Percentiles rank a stretch among this genome's conserved stretches.
phyloP scores from a whole-genome alignment of 37 sponge, comb jelly and placozoan species.

The Agelas oroides region DNA sequence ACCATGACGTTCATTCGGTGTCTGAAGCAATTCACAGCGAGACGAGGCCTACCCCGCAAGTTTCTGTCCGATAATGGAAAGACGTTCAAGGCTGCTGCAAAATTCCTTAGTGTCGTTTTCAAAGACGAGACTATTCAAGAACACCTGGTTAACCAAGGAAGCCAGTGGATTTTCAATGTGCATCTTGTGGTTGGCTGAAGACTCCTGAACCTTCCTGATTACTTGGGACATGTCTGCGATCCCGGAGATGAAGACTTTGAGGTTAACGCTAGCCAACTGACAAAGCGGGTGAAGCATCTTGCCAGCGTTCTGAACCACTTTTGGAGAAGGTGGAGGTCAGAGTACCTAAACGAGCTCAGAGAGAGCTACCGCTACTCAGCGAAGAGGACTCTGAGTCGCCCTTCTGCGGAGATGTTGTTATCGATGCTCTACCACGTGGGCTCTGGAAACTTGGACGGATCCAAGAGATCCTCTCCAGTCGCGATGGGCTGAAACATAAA shows the following conservation, averaged over 20 bases:
- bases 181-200: slow-evolving; percentile 49
- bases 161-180: slow-evolving; percentile 46
- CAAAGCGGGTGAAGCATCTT: slow-evolving; percentile 21
- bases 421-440: no score
- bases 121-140: neutral
- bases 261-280: neutral
- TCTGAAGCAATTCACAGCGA: slow-evolving; percentile 45
- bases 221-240: slow-evolving; percentile 24
- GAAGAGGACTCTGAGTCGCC: neutral
- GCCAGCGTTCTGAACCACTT: slow-evolving; percentile 39
- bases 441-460: no score
- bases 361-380: slow-evolving; percentile 7
- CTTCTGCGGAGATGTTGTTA: no score
- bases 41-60: slow-evolving; percentile 43
- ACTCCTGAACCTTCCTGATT: slow-evolving; percentile 43
- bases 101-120: slow-evolving; percentile 11
- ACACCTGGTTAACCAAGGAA: slow-evolving; percentile 14
- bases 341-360: slow-evolving; percentile 29
- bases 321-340: slow-evolving; percentile 24
- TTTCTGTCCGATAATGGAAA: slow-evolving; percentile 45
- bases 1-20: slow-evolving; percentile 24
- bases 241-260: no score
- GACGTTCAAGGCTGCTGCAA: no score
- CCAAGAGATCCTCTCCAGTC: no score
- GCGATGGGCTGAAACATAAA: no score